Base-by-base conservation (phyloP, 2,113 vertebrate genomes). In the Pygoscelis adeliae region DNA sequence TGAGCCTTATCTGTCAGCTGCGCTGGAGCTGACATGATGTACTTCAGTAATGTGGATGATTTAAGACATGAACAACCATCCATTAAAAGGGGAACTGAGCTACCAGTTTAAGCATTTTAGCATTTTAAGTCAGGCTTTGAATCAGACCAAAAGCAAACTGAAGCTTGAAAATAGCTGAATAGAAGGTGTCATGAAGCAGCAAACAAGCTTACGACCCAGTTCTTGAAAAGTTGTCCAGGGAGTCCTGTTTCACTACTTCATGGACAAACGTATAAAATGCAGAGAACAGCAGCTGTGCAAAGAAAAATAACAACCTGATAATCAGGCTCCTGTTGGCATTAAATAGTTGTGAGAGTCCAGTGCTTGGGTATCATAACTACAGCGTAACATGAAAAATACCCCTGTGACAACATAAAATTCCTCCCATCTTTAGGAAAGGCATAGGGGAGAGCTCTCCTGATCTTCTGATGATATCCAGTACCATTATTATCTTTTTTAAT, bases 241-340 rank as follows among this genome's bases (percentile, higher is more conserved):
- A 95, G 69, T 84, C 94, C 69, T 5, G 72, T 94, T 95, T 95
- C 77, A 73, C 67, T 89, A 0, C 91, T 97, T 89, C 38, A 5
- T 53, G 87, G 87, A 69, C 79, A 84, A 94, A 84, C 6, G 1
- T 90, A 78, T 94, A 91, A 97, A 96, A 91, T 11, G 17, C 46
- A 58, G 78, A 65, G 90, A 95, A 73, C 84, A 94, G 89, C 97
- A 97, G 95, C 93, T 98, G 97, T 96, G 90, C 92, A 93, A 96
- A 95, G 95, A 78, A 90, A 96, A 96, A 97, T 90, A 97, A 94
- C 90, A 85, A 96, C 87, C 65, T 89, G 80, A 38, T 97, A 94
- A 97, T 94, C 97, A 95, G 82, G 76, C 91, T 98, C 87, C 72
- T 94, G 92, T 96, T 95, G 91, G 81, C 87, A 80, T 93, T 90